phyloP scores from a whole-genome alignment of 2,113 vertebrate species.

The Phylloscopus trochilus region DNA sequence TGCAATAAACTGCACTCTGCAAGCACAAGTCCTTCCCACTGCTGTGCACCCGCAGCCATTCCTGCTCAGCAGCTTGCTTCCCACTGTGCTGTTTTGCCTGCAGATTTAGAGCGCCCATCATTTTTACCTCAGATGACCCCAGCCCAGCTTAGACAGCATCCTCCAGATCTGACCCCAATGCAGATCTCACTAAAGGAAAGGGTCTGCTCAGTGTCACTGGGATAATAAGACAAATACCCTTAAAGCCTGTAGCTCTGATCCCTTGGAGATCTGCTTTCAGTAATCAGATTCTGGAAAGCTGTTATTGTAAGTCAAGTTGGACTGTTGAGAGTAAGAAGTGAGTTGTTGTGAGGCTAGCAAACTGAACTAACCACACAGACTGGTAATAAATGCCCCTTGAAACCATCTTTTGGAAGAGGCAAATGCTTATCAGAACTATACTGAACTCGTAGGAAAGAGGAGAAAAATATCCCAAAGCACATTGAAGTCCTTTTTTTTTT shows the following conservation, averaged over 20 bases:
- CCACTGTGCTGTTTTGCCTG: not conserved
- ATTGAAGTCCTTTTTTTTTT: not conserved
- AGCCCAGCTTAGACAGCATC: not conserved
- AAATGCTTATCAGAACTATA: not conserved
- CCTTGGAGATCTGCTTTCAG: slow-evolving; percentile 44
- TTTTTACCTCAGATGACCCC: slow-evolving; percentile 40
- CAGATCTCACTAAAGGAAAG: slow-evolving; percentile 49
- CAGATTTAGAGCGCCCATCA: slow-evolving; percentile 12
- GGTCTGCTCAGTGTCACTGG: slow-evolving; percentile 59
- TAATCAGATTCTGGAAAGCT: slow-evolving; percentile 65
- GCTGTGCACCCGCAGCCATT: not conserved
- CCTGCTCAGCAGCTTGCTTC: not conserved
- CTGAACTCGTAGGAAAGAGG: not conserved
- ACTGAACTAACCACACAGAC: not conserved
- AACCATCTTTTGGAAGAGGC: not conserved
- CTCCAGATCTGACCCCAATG: slow-evolving; percentile 17
- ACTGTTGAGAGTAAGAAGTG: not conserved
- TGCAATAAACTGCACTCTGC: not conserved
- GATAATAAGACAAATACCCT: slow-evolving; percentile 64
- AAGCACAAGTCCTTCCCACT: not conserved
- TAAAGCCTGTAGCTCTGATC: slow-evolving; percentile 64
- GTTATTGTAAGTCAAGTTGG: not conserved
- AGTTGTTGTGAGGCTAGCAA: not conserved
- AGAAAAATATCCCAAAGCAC: not conserved
- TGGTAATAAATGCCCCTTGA: not conserved